Evolutionary conservation across 2,888 invertebrate genomes (phyloP).

Genomic region (Yponomeuta sedellus): DNA sequence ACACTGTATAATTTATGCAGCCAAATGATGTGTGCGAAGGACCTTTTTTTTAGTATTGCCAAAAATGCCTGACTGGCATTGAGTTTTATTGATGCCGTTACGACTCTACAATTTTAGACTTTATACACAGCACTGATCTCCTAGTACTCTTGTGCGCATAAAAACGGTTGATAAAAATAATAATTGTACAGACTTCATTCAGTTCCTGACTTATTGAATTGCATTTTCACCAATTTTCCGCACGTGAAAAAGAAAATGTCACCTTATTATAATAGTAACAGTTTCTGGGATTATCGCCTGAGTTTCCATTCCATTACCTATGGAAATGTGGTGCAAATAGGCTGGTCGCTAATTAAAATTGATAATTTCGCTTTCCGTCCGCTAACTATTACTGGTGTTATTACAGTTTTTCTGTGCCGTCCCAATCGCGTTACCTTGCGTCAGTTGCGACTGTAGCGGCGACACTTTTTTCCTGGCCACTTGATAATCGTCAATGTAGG

Average conservation of each 20-base stretch:
- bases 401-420: not conserved
- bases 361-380: conserved; percentile 18
- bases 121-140: not conserved
- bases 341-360: conserved; percentile 15
- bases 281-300: not conserved
- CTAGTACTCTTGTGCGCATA: not conserved
- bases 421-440: not conserved
- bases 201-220: not conserved
- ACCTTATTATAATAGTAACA: not conserved
- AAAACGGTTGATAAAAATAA: not conserved
- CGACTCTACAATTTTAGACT: not conserved
- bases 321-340: not conserved
- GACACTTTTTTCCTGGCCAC: not conserved
- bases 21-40: not conserved
- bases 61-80: not conserved
- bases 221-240: not conserved
- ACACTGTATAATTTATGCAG: not conserved
- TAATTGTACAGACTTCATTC: not conserved
- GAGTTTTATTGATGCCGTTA: not conserved
- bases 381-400: conserved; percentile 13
- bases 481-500: not conserved
- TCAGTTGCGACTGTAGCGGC: not conserved
- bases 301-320: not conserved
- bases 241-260: not conserved
- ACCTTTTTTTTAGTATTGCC: not conserved